A percentile compares a stretch with the other conserved stretches of the same genome.
These are phyloP conservation scores for Spodoptera litura DNA, from an alignment of 1,140 invertebrate genomes.

Conservation along the genomic window DNA sequence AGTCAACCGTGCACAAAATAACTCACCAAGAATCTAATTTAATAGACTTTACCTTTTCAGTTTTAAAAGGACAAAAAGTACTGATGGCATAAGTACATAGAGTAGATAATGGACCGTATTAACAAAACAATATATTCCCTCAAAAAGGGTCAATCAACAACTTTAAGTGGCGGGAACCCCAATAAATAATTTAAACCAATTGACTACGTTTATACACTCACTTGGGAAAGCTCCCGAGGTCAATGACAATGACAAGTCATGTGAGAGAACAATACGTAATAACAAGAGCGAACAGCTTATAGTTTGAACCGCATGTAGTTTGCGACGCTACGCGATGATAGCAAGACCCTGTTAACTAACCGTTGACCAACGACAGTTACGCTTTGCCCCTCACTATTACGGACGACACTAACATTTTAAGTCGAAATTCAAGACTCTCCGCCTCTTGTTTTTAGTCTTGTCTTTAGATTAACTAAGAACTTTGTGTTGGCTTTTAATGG, in stretches of 20 bases:
- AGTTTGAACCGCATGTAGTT: conserved; percentile 37
- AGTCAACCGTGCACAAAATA: too few species aligned
- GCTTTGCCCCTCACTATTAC: conserved; percentile 42
- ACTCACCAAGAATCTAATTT: neutral
- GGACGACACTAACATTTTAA: conserved; percentile 33
- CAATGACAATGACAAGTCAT: conserved; percentile 7
- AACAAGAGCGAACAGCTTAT: conserved; percentile 26
- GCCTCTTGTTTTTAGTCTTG: conserved; percentile 16
- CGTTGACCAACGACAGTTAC: conserved; percentile 46
- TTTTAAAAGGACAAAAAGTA: too few species aligned
- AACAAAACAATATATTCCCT: neutral
- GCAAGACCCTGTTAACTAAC: conserved; percentile 54
- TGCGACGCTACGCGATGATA: conserved; percentile 47
- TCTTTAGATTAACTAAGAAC: conserved; percentile 8
- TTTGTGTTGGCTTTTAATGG: neutral
- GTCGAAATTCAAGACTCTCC: neutral
- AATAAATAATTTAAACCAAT: conserved; percentile 16
- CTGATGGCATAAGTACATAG: too few species aligned
- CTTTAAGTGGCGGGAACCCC: neutral
- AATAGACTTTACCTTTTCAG: neutral
- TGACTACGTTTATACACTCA: neutral
- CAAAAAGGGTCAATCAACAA: neutral
- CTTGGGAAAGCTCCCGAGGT: neutral
- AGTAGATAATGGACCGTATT: too few species aligned
- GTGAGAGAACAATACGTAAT: neutral